phyloP scores from a whole-genome alignment of 2,113 vertebrate species.

The Prunella himalayana region DNA sequence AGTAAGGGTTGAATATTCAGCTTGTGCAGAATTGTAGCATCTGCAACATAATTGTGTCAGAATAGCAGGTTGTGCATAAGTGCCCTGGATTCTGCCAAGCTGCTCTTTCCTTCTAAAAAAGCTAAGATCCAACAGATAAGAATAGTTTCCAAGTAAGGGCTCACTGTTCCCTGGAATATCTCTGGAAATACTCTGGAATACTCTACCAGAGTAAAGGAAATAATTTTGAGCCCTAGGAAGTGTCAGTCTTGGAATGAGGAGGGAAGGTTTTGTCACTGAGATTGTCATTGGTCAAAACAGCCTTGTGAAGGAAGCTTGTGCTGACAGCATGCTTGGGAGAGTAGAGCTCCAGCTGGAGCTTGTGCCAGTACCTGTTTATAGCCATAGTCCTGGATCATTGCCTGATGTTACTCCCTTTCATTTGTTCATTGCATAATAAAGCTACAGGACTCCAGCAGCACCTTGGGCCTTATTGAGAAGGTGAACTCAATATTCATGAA shows the following conservation, averaged over 20 bases:
- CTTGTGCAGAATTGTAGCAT: not conserved
- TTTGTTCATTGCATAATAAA: not conserved
- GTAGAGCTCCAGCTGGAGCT: not conserved
- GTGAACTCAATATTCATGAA: not conserved
- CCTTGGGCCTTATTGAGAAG: not conserved
- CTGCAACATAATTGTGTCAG: not conserved
- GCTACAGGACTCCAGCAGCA: not conserved
- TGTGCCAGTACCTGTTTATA: not conserved
- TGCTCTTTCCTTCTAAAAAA: not conserved
- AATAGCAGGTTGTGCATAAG: not conserved
- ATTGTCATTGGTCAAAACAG: not conserved
- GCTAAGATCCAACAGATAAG: not conserved
- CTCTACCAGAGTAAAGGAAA: not conserved
- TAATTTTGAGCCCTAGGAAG: not conserved
- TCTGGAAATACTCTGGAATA: not conserved
- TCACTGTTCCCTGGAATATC: not conserved
- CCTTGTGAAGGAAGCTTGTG: not conserved
- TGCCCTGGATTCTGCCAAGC: not conserved
- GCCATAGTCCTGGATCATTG: not conserved
- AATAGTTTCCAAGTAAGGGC: not conserved
- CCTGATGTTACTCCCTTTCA: not conserved
- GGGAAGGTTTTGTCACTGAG: not conserved
- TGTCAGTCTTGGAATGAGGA: not conserved
- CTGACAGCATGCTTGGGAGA: not conserved
- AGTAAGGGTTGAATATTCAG: not conserved